phyloP scores from a whole-genome alignment of 2,797 vertebrate species.

The Argya squamiceps region DNA sequence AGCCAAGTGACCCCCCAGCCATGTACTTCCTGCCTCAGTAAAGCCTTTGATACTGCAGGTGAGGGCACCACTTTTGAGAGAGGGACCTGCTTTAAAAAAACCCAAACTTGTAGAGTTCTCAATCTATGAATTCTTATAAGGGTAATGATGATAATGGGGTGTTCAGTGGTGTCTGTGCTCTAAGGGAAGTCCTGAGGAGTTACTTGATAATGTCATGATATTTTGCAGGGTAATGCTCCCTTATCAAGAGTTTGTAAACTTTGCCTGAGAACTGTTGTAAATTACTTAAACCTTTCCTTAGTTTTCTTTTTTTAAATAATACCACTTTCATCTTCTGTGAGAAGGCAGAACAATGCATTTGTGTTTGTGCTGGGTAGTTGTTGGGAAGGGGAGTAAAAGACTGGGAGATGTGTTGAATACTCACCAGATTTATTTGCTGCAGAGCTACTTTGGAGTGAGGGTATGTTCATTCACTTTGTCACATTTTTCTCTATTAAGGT shows the following conservation, averaged over 20 bases:
- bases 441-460: neutral
- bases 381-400: neutral
- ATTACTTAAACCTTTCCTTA: neutral
- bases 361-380: neutral
- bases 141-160: neutral
- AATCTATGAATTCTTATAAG: neutral
- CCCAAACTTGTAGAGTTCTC: neutral
- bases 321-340: neutral
- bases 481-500: slow-evolving; percentile 56
- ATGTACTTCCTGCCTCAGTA: neutral
- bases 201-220: neutral
- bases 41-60: neutral
- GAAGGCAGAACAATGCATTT: neutral
- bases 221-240: neutral
- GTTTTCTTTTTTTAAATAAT: neutral
- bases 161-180: neutral
- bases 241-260: neutral
- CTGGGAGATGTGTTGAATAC: neutral
- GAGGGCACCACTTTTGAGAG: neutral
- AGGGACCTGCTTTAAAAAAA: neutral
- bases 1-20: neutral
- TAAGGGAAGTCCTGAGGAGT: neutral
- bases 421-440: neutral
- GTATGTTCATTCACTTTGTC: neutral
- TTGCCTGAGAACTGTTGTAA: neutral